These are phyloP conservation scores for Phaetusa simplex DNA, from an alignment of 2,113 vertebrate genomes.

Conservation along the genomic window DNA sequence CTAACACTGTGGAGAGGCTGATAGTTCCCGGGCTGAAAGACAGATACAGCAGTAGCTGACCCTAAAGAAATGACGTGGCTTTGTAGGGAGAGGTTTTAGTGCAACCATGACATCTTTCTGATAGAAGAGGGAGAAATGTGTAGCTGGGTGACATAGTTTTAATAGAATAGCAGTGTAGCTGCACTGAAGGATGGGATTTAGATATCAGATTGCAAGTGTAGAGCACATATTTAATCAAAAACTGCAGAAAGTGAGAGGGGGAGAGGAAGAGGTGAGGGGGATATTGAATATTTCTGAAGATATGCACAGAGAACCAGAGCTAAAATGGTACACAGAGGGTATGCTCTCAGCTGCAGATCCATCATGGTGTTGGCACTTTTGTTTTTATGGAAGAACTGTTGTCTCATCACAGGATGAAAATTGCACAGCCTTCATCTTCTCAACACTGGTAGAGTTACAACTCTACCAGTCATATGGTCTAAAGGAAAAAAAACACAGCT, in stretches of 20 bases:
- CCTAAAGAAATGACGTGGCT: background rate
- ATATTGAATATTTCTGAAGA: background rate
- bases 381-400: slow-evolving; percentile 17
- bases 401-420: slow-evolving; percentile 20
- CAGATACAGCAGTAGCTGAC: background rate
- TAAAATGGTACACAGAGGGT: background rate
- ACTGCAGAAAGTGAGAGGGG: background rate
- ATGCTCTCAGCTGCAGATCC: background rate
- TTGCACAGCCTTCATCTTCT: slow-evolving; percentile 4
- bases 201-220: background rate
- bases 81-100: background rate
- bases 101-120: background rate
- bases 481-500: background rate
- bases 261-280: background rate
- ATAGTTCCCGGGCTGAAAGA: background rate
- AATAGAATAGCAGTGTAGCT: background rate
- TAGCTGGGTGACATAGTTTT: background rate
- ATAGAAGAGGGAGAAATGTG: background rate
- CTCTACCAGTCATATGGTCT: background rate
- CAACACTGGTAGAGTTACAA: background rate
- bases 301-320: background rate
- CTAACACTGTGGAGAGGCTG: background rate
- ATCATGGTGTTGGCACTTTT: slow-evolving; percentile 4
- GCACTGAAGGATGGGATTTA: background rate
- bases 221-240: background rate